phyloP scores from a whole-genome alignment of 2,113 vertebrate genomes.

The Bagarius yarrelli region DNA sequence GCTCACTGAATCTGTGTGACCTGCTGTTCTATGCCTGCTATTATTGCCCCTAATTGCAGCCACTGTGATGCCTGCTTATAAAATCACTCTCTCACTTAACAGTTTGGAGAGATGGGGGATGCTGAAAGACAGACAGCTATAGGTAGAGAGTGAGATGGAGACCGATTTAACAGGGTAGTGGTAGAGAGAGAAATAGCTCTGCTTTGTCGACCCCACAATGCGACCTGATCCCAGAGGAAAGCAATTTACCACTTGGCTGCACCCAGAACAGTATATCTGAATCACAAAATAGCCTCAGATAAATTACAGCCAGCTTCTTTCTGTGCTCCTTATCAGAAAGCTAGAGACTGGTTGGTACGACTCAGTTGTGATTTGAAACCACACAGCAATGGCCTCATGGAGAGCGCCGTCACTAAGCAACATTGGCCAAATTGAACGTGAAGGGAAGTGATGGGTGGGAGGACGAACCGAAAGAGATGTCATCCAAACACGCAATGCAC shows the following conservation, averaged over 20 bases:
- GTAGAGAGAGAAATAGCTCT: conserved; percentile 49
- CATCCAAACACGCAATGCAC: background rate
- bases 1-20: conserved; percentile 44
- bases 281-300: conserved; percentile 73
- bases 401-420: conserved; percentile 68
- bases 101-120: background rate
- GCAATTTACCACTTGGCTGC: conserved; percentile 82
- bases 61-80: conserved; percentile 64
- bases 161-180: conserved; percentile 31
- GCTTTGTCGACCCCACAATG: conserved; percentile 68
- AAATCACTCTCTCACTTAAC: conserved; percentile 48
- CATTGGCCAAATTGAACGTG: conserved; percentile 43
- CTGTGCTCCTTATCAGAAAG: conserved; percentile 69
- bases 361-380: conserved; percentile 68
- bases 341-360: conserved; percentile 66
- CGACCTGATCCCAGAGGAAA: conserved; percentile 78
- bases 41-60: conserved; percentile 67
- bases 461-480: conserved; percentile 24
- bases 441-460: conserved; percentile 39
- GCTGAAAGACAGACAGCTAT: conserved; percentile 44
- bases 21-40: conserved; percentile 48
- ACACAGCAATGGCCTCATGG: conserved; percentile 56
- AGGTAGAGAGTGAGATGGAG: conserved; percentile 32
- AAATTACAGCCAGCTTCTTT: conserved; percentile 77
- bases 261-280: conserved; percentile 74